phyloP scores from a whole-genome alignment of 2,797 vertebrate species.

The Anas flavirostris region DNA sequence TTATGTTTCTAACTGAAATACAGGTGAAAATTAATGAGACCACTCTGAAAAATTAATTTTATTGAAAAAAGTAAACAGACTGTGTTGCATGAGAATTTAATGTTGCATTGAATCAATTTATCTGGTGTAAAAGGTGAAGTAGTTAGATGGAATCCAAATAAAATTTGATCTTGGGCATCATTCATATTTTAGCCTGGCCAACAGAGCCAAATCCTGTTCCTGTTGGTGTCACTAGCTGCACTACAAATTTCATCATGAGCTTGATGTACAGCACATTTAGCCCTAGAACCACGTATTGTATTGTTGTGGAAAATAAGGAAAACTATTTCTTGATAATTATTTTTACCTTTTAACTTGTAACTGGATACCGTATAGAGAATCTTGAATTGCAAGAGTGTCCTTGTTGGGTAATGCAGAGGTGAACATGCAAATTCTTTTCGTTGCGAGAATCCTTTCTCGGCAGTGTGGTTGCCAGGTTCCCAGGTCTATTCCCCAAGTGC shows the following conservation, averaged over 20 bases:
- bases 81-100: neutral
- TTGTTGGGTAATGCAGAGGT: neutral
- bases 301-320: neutral
- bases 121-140: neutral
- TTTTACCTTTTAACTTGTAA: neutral
- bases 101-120: neutral
- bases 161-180: neutral
- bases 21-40: neutral
- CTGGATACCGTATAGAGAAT: neutral
- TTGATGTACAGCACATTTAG: neutral
- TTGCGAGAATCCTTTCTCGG: neutral
- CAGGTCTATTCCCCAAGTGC: slow-evolving; percentile 38
- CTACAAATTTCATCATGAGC: neutral
- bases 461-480: slow-evolving; percentile 60
- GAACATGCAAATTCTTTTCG: slow-evolving; percentile 45
- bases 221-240: neutral
- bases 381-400: neutral
- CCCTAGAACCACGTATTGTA: neutral
- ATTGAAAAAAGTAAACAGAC: neutral
- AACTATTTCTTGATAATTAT: neutral
- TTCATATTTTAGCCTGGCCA: neutral
- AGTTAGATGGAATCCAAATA: neutral
- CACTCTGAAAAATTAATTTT: neutral
- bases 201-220: neutral
- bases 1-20: neutral